Conservation (phyloP, 2,888 invertebrate genomes). For the Onchidella celtica region DNA sequence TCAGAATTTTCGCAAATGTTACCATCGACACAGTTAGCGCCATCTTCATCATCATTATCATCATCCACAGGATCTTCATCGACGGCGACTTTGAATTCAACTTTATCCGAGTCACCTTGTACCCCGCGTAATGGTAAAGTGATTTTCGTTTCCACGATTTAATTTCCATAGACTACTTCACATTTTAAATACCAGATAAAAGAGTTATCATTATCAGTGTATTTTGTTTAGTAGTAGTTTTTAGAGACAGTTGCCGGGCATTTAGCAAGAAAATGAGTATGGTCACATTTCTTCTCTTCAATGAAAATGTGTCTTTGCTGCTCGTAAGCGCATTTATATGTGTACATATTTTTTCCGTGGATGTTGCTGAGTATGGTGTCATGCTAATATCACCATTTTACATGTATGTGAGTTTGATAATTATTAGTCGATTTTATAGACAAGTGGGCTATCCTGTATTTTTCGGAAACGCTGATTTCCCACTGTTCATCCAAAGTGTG, state of each 20-base stretch:
- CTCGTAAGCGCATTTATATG: too few species aligned
- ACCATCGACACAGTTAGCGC: constrained; percentile 52
- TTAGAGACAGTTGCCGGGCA: not conserved
- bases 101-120: constrained; percentile 12
- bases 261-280: not conserved
- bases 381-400: too few species aligned
- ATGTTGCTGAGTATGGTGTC: too few species aligned
- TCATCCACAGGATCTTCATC: constrained; percentile 18
- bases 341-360: too few species aligned
- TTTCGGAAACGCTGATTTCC: too few species aligned
- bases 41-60: constrained; percentile 46
- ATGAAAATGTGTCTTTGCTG: not conserved
- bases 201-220: too few species aligned
- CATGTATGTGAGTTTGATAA: too few species aligned
- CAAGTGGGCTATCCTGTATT: too few species aligned
- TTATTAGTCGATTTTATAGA: too few species aligned
- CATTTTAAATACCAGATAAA: constrained; percentile 39
- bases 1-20: constrained; percentile 51
- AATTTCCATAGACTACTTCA: constrained; percentile 32
- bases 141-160: constrained; percentile 37
- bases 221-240: too few species aligned
- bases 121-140: not conserved
- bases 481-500: too few species aligned
- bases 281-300: not conserved
- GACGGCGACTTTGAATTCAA: not conserved